Percentiles rank a stretch among this genome's conserved stretches.
Evolutionary conservation across 1,140 invertebrate genomes (phyloP).

Genomic region (Venustaconcha ellipsiformis): DNA sequence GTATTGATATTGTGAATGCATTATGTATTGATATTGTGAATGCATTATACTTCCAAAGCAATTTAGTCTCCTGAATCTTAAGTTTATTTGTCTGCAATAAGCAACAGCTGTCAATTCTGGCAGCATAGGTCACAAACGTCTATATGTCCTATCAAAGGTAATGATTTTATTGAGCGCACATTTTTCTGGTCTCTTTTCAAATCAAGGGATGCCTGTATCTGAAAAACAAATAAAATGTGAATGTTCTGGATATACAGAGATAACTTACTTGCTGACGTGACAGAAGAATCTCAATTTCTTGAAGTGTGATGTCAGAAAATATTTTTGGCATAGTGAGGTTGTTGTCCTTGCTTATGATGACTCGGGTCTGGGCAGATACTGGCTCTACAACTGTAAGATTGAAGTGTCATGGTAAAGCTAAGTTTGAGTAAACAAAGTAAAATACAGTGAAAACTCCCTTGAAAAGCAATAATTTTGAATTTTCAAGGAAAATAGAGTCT

Average conservation of each 20-base stretch:
- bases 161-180: background rate
- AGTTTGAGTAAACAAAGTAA: too few species aligned
- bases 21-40: too few species aligned
- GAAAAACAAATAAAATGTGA: too few species aligned
- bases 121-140: background rate
- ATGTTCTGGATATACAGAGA: too few species aligned
- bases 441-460: too few species aligned
- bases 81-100: too few species aligned
- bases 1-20: too few species aligned
- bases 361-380: slow-evolving; percentile 83
- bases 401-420: slow-evolving; percentile 35
- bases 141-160: background rate
- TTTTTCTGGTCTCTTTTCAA: background rate
- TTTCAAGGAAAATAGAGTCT: too few species aligned
- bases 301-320: slow-evolving; percentile 80
- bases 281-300: slow-evolving; percentile 82
- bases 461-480: too few species aligned
- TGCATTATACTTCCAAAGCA: too few species aligned
- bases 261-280: slow-evolving; percentile 75
- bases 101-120: background rate
- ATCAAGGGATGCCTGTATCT: background rate
- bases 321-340: slow-evolving; percentile 78
- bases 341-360: slow-evolving; percentile 81
- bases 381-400: slow-evolving; percentile 72
- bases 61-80: too few species aligned